These are phyloP conservation scores for Acanthaster planci DNA, from an alignment of 35 echinoderm and acorn worm species.

Conservation along the genomic window DNA sequence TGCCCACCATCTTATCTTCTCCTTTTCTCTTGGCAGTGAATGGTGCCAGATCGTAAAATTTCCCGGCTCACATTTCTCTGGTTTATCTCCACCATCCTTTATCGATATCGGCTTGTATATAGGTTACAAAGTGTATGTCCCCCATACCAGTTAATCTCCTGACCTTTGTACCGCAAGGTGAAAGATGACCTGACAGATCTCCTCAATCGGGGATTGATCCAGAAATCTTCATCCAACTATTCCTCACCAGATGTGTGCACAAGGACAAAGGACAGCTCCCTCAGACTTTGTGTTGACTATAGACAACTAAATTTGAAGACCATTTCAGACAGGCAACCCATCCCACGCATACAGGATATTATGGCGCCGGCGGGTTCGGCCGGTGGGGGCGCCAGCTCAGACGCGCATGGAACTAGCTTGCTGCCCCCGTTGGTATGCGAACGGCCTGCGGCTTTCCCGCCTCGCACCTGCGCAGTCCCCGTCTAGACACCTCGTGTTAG, in stretches of 20 bases:
- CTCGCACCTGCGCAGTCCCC: too few species aligned
- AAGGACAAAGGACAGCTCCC: constrained; percentile 46
- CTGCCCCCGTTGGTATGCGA: too few species aligned
- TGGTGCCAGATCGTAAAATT: too few species aligned
- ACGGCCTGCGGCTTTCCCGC: too few species aligned
- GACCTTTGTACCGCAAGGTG: constrained; percentile 54
- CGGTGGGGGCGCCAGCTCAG: too few species aligned
- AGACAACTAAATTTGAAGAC: constrained; percentile 41
- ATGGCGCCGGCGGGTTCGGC: too few species aligned
- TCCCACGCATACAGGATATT: constrained; percentile 53
- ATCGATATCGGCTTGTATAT: too few species aligned
- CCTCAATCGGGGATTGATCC: constrained; percentile 52
- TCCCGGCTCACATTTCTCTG: too few species aligned
- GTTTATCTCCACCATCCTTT: too few species aligned
- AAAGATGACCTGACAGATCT: constrained; percentile 52
- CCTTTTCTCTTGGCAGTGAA: not conserved
- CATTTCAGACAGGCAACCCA: constrained; percentile 40
- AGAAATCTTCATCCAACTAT: constrained; percentile 49
- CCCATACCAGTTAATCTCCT: constrained; percentile 47
- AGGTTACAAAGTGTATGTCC: too few species aligned
- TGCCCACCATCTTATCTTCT: not conserved
- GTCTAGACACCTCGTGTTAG: too few species aligned
- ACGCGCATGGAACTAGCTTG: too few species aligned
- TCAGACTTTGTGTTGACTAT: constrained; percentile 53
- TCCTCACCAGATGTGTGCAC: constrained; percentile 55